A percentile compares a stretch with the other conserved stretches of the same genome.
Evolutionary conservation across 2,797 vertebrate genomes (phyloP).

Genomic region (Spea hammondii): DNA sequence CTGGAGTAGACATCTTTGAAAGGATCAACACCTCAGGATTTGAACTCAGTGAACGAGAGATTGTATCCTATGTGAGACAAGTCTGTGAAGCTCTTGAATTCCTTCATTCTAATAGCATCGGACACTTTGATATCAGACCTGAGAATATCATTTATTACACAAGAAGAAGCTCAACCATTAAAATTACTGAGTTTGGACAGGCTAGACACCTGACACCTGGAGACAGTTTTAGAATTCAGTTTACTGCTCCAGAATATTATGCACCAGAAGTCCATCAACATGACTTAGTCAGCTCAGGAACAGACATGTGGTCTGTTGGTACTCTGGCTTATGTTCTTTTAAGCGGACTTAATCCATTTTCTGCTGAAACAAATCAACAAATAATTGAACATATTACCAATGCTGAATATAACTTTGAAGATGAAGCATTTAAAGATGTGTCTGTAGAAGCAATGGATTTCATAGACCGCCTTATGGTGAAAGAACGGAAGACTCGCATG

Average conservation of each 20-base stretch:
- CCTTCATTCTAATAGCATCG: constrained; percentile 85
- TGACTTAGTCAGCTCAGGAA: constrained; percentile 89
- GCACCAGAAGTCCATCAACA: constrained; percentile 96
- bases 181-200: constrained; percentile 96
- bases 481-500: constrained; percentile 96
- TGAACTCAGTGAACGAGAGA: constrained; percentile 89
- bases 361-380: constrained; percentile 96
- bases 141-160: constrained; percentile 95
- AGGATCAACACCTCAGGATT: constrained; percentile 84
- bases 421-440: constrained; percentile 89
- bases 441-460: constrained; percentile 92
- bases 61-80: constrained; percentile 86
- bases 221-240: constrained; percentile 90
- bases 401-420: constrained; percentile 92
- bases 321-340: constrained; percentile 88
- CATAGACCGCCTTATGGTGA: constrained; percentile 89
- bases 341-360: constrained; percentile 94
- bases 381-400: constrained; percentile 94
- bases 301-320: constrained; percentile 98
- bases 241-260: constrained; percentile 88
- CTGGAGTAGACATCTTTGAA: constrained; percentile 94
- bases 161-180: constrained; percentile 84
- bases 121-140: constrained; percentile 93
- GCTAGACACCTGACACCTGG: constrained; percentile 89
- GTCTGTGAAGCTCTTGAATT: constrained; percentile 90